These are phyloP conservation scores for Hermetia illucens DNA, from an alignment of 1,140 invertebrate species.

Conservation along the genomic window DNA sequence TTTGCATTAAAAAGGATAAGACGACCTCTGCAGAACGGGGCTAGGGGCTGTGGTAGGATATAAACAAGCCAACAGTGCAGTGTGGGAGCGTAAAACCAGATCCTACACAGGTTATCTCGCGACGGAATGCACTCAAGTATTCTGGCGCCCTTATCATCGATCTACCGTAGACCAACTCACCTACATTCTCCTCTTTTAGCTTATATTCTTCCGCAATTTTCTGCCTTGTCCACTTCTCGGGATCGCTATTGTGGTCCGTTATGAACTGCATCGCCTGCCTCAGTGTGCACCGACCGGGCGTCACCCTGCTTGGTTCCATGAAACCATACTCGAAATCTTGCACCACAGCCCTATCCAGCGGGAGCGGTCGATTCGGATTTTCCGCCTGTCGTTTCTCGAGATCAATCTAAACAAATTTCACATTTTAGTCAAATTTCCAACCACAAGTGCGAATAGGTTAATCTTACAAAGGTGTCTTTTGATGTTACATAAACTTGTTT, in stretches of 20 bases:
- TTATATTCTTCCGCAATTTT: constrained; percentile 51
- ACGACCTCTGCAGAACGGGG: no score
- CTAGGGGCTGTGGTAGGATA: no score
- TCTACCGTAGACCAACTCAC: constrained; percentile 21
- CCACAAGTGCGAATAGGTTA: not conserved
- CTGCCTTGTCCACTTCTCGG: constrained; percentile 35
- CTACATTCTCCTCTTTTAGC: constrained; percentile 43
- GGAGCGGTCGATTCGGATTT: constrained; percentile 10
- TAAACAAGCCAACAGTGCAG: no score
- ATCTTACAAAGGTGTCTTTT: constrained; percentile 29
- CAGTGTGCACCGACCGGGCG: constrained; percentile 37
- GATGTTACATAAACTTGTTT: constrained; percentile 57
- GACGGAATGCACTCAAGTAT: no score
- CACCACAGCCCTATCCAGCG: constrained; percentile 20
- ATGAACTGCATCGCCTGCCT: constrained; percentile 43
- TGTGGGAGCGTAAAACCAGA: no score
- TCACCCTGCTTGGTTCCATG: constrained; percentile 36
- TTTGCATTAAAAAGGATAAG: no score
- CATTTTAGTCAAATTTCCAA: not conserved
- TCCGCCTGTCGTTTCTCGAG: constrained; percentile 4
- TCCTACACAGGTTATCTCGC: no score
- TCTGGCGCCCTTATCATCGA: no score
- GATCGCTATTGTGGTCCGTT: constrained; percentile 41
- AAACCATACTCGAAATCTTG: constrained; percentile 38
- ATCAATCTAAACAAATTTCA: constrained; percentile 10